Evolutionary conservation across 1,140 invertebrate species (phyloP), one percentile per base, ranked within the genome.

Genomic region (Bilobella aurantiaca): DNA sequence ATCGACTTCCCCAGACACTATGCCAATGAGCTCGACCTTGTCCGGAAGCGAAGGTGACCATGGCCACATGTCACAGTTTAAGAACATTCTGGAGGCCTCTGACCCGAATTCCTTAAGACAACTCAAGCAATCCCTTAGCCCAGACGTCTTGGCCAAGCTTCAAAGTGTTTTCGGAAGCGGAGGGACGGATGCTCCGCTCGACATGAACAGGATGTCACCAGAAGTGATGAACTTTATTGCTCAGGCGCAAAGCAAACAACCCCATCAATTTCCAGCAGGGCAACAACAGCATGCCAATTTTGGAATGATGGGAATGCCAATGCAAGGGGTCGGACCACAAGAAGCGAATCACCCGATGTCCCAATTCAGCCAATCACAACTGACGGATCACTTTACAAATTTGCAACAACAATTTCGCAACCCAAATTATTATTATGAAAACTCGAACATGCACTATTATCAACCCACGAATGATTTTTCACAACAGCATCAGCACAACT

Each of bases 101-200:
- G 58, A 59, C 28, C 58, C 14, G 3, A 23, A 12, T 5, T 5
- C 58, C 3, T 29, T 59, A 29, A 29, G 58, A 18, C 58, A 59
- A 23, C 32, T 59, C 29, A 59, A 59, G 58, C 23, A 59, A 5
- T 59, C 28, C 14, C 32, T 59, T 18, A 59, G 58, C 28, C 58
- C 58, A 30, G 58, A 34, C 5, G 31, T 59, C 3, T 29, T 59
- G 28, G 58, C 58, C 8, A 59, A 59, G 25, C 32, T 59, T 18
- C 32, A 29, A 25, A 30, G 23, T 8, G 31, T 59, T 29, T 59
- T 59, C 25, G 58, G 58, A 59, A 34, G 8, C 5, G 58, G 14
- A 8, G 58, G 28, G n/a, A 5, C 8, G 18, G 58, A 18, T 12
- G 28, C 8, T 29, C 8, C 8, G 18, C 31, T 59, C 5, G 58